Base-by-base conservation (phyloP, 2,888 invertebrate species). In the Nymphalis urticae region DNA sequence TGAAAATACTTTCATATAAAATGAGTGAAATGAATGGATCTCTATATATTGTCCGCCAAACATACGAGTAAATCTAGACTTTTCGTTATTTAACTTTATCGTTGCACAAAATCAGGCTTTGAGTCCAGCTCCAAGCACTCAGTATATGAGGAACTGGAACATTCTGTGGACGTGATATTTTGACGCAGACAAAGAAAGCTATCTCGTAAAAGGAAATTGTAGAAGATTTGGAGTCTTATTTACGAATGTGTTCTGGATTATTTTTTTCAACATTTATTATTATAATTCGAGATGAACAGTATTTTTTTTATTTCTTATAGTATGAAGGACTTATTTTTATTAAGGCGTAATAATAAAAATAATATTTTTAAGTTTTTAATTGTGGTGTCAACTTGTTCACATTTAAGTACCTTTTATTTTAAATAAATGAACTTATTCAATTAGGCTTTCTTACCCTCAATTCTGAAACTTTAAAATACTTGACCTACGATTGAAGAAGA, bases 51-150 rank as follows among this genome's bases (percentile, higher is more conserved):
- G 24, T 54, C 27, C 42, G 36, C n/a, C 48, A 19, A 32, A 66
- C 54, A 56, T 66, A 56, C n/a, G n/a, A n/a, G n/a, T n/a, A n/a
- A n/a, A n/a, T n/a, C n/a, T n/a, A n/a, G n/a, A n/a, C n/a, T n/a
- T n/a, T n/a, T 69, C 60, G 68, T 59, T 64, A 65, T 70, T 66
- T 61, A 70, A 61, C 66, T 62, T 68, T 70, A 72, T 70, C 70
- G 61, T 64, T 62, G 65, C 60, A 66, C 68, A 68, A 72, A 72
- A 72, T 72, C 70, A 68, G 62, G 68, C 68, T 70, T 70, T 68
- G 62, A 70, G 51, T 66, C 70, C 68, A 70, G 61, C 64, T 64
- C 68, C 63, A 64, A 72, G 70, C 70, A 70, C 70, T 72, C 66
- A 71, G 72, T 72, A 66, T 72, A 72, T 68, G 70, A 70, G 72